These are phyloP conservation scores for Aptenodytes patagonicus DNA, from an alignment of 2,113 vertebrate genomes.

Conservation along the genomic window DNA sequence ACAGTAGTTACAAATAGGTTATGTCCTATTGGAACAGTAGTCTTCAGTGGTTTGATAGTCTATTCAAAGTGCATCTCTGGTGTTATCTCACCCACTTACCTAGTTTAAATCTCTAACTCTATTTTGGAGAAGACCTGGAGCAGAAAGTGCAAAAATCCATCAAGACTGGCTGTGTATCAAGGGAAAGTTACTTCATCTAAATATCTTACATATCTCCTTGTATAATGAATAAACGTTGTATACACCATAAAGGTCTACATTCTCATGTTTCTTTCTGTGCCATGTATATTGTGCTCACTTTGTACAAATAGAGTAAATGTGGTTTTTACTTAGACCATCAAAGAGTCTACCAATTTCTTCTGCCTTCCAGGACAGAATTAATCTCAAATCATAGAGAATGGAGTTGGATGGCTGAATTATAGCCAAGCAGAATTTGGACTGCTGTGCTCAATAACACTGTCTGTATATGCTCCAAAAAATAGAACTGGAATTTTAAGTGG, in stretches of 20 bases:
- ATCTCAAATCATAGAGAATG: not conserved
- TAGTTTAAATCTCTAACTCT: not conserved
- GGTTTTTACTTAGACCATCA: not conserved
- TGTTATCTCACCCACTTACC: not conserved
- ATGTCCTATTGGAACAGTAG: slow-evolving; percentile 72
- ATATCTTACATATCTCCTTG: not conserved
- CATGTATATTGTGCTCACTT: not conserved
- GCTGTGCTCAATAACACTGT: not conserved
- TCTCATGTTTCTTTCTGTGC: not conserved
- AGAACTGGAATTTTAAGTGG: not conserved
- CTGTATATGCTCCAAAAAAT: not conserved
- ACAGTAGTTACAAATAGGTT: slow-evolving; percentile 76
- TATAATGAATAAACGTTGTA: not conserved
- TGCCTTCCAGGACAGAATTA: not conserved
- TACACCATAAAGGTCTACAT: not conserved
- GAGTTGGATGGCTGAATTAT: not conserved
- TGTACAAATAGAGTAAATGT: not conserved
- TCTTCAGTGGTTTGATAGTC: slow-evolving; percentile 76
- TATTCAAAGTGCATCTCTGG: not conserved
- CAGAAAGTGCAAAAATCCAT: not conserved
- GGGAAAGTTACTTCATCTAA: not conserved
- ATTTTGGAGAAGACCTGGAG: not conserved
- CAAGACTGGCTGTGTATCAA: not conserved
- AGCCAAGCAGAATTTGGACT: not conserved
- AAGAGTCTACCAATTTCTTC: not conserved